phyloP scores from a whole-genome alignment of 2,797 vertebrate genomes.

The Acipenser oxyrinchus region DNA sequence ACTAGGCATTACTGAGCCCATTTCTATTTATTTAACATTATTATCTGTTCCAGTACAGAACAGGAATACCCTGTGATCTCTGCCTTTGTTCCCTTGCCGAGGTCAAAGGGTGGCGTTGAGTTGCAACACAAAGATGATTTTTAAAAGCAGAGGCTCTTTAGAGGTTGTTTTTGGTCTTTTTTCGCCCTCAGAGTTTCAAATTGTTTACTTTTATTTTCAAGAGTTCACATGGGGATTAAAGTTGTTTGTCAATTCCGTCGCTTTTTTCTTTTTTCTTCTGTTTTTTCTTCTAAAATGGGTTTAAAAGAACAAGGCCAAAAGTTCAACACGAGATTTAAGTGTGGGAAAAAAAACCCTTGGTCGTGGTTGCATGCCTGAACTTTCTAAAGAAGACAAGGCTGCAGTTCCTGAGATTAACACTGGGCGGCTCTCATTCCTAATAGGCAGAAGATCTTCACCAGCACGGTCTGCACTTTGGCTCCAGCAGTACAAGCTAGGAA shows the following conservation, averaged over 20 bases:
- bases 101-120: slow-evolving; percentile 27
- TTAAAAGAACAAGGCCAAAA: slow-evolving; percentile 40
- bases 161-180: slow-evolving; percentile 31
- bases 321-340: slow-evolving; percentile 4
- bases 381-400: background rate
- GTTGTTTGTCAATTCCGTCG: slow-evolving; percentile 57
- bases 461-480: too few relatives aligned
- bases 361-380: background rate
- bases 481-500: too few relatives aligned
- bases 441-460: too few relatives aligned
- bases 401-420: too few relatives aligned
- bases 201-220: slow-evolving; percentile 55
- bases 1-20: too few relatives aligned
- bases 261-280: slow-evolving; percentile 42
- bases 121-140: slow-evolving; percentile 39
- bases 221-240: slow-evolving; percentile 69
- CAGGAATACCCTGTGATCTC: slow-evolving; percentile 34
- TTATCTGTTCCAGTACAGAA: slow-evolving; percentile 34
- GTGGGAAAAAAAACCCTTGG: background rate
- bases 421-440: too few relatives aligned
- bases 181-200: slow-evolving; percentile 39
- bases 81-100: slow-evolving; percentile 33
- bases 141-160: too few relatives aligned
- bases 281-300: slow-evolving; percentile 46
- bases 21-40: slow-evolving; percentile 43